These are phyloP conservation scores for Lucinisca nassula DNA, from an alignment of 2,888 invertebrate genomes.

Conservation along the genomic window DNA sequence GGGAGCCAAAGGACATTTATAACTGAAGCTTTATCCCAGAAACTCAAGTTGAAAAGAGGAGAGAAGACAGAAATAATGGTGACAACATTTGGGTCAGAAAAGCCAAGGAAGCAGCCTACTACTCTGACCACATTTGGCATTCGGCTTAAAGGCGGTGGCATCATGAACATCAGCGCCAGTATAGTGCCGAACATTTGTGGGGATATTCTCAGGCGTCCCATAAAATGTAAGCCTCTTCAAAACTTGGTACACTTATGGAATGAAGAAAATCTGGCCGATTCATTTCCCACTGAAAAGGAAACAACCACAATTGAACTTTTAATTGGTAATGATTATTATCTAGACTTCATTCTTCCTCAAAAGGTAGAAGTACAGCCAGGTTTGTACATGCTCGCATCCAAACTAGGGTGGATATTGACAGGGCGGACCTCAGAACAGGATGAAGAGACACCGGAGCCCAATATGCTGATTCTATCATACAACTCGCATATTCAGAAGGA, in stretches of 20 bases:
- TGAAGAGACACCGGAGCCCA: background rate
- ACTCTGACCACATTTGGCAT: background rate
- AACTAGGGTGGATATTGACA: slow-evolving; percentile 13
- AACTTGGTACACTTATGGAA: slow-evolving; percentile 15
- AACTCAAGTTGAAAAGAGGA: background rate
- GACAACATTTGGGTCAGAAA: background rate
- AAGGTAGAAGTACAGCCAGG: slow-evolving; percentile 20
- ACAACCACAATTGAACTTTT: slow-evolving; percentile 12
- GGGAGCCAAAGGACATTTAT: slow-evolving; percentile 8
- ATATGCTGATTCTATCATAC: slow-evolving; percentile 3
- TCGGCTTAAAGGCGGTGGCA: background rate
- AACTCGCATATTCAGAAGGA: background rate
- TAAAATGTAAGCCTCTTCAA: background rate
- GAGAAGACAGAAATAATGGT: background rate
- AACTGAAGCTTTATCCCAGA: background rate
- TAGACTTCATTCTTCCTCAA: slow-evolving; percentile 5
- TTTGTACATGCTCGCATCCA: slow-evolving; percentile 13
- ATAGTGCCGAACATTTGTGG: slow-evolving; percentile 6
- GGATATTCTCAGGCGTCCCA: background rate
- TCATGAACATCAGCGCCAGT: slow-evolving; percentile 4
- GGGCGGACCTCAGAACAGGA: background rate
- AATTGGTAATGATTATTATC: slow-evolving; percentile 23
- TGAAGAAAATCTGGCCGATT: slow-evolving; percentile 4
- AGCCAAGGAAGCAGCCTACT: background rate
- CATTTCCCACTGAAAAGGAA: background rate